Percentiles rank a stretch among this genome's conserved stretches.
Evolutionary conservation across 2,797 vertebrate genomes (phyloP).

Genomic region (Ptychobarbus kaznakovi): DNA sequence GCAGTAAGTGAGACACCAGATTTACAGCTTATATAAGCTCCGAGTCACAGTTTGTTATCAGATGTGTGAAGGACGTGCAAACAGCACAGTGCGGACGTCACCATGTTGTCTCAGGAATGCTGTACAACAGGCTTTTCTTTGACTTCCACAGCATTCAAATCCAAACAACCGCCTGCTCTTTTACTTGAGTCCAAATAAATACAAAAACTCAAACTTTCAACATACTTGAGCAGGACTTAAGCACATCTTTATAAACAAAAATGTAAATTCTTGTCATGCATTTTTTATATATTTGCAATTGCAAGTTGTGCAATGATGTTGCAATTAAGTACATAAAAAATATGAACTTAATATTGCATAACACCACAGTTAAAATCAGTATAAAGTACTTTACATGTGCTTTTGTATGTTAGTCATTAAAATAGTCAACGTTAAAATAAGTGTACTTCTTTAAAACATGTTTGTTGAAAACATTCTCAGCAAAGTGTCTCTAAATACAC

Average conservation of each 20-base stretch:
- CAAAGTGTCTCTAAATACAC: not conserved
- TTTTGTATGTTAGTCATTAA: not conserved
- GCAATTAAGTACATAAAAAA: not conserved
- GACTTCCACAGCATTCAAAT: conserved; percentile 17
- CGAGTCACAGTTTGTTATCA: conserved; percentile 9
- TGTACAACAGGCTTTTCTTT: conserved; percentile 15
- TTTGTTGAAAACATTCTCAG: not conserved
- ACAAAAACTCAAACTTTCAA: not conserved
- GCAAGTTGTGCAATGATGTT: not conserved
- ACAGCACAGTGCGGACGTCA: not conserved
- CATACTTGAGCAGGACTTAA: not conserved
- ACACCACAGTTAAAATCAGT: not conserved
- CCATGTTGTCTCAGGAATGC: conserved; percentile 38
- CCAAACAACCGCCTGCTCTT: conserved; percentile 15
- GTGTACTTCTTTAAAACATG: not conserved
- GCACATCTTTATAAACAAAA: not conserved
- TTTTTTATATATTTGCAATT: not conserved
- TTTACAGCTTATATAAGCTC: not conserved
- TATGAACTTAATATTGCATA: not conserved
- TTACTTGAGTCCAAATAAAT: not conserved
- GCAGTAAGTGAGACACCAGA: not conserved
- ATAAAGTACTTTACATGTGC: not conserved
- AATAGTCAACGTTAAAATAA: not conserved
- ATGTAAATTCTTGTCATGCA: not conserved
- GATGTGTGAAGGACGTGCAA: conserved; percentile 11